Evolutionary conservation across 1,140 invertebrate genomes (phyloP), one percentile per base, ranked within the genome.

Genomic region (Bicyclus anynana): DNA sequence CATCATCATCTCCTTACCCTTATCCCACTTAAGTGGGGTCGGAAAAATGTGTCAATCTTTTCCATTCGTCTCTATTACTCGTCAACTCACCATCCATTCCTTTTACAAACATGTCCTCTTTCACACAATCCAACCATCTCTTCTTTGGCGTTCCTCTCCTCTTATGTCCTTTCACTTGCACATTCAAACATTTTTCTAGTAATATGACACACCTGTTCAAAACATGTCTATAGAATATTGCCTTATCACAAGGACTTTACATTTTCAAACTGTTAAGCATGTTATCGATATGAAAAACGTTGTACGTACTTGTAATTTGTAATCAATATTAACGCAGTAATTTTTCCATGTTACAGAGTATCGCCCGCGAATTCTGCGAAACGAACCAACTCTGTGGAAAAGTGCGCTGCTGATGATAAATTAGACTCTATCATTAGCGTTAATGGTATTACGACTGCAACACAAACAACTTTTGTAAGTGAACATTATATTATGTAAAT

Each of bases 391-490:
- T 75, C 87, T 74, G 62, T 78, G 55, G 70, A 89, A 77, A 65
- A 79, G 44, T 63, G 83, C 50, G 72, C 81, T 54, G 61, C 76
- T 58, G 75, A 89, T 72, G 80, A 83, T 52, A 72, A 76, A 74
- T 66, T 83, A 29, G 80, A 81, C 58, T 84, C 77, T 14, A 83
- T 83, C 57, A 85, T 87, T 48, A 90, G 89, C 75, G 80, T 77
- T 67, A 91, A 82, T 67, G 86, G 79, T 72, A 89, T 85, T 67
- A 89, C 78, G 53, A 87, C 72, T 75, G 89, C 81, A 65, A 91
- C 79, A 65, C 94, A 94, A 86, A 94, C 93, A 17, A 94, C 93
- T 65, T 90, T 94, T 78, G 94, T 94, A 88, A 91, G 92, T 91
- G 17, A 33, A 18, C 21, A 9, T 54, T 23, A 18, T 0, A 37